These are phyloP conservation scores for Elymnias hypermnestra DNA, from an alignment of 1,140 invertebrate species.

Conservation along the genomic window DNA sequence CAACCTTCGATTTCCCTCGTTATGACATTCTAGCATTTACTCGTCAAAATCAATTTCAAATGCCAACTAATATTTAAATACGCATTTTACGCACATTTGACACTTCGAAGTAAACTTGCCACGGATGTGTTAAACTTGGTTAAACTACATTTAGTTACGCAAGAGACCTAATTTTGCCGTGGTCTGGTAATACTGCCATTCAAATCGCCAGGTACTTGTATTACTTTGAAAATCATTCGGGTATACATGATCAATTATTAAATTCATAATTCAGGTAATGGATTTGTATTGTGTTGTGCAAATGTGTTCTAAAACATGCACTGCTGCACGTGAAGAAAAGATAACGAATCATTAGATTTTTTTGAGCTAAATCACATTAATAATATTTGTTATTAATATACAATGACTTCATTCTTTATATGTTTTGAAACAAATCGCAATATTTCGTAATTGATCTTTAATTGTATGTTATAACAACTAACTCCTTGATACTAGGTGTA, in stretches of 20 bases:
- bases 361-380: too few relatives aligned
- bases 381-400: too few relatives aligned
- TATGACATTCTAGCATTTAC: conserved; percentile 46
- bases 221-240: not conserved
- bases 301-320: too few relatives aligned
- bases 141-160: conserved; percentile 4
- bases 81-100: conserved; percentile 17
- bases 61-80: conserved; percentile 20
- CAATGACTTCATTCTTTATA: too few relatives aligned
- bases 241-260: not conserved
- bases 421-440: too few relatives aligned
- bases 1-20: conserved; percentile 58
- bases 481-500: too few relatives aligned
- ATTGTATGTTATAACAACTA: too few relatives aligned
- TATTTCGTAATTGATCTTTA: too few relatives aligned
- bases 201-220: not conserved
- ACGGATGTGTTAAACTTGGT: conserved; percentile 17
- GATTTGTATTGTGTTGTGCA: not conserved
- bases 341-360: too few relatives aligned
- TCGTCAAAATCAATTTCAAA: conserved; percentile 43
- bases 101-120: conserved; percentile 16
- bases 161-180: conserved; percentile 4
- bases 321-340: too few relatives aligned
- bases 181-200: conserved; percentile 1
- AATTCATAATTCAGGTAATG: not conserved